phyloP scores from a whole-genome alignment of 2,888 invertebrate species.

The Andrena bicolor region DNA sequence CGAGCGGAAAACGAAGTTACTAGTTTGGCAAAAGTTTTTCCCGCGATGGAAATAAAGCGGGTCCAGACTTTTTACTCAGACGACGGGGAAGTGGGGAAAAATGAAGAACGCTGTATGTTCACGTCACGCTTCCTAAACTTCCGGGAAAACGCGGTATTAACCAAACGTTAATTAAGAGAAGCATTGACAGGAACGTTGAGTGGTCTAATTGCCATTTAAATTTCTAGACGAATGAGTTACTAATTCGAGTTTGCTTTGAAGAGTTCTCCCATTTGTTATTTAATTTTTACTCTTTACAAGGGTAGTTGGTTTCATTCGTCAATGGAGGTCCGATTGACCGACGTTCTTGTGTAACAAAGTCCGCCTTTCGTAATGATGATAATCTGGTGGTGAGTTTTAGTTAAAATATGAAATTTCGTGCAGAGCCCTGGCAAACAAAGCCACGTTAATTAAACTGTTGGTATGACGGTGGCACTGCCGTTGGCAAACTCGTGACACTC shows the following conservation, averaged over 20 bases:
- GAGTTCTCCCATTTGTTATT: background rate
- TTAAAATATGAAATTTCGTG: constrained; percentile 12
- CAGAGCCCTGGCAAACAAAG: background rate
- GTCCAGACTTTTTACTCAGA: constrained; percentile 12
- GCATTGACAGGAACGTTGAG: background rate
- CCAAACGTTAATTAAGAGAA: constrained; percentile 39
- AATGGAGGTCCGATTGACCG: background rate
- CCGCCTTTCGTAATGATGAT: background rate
- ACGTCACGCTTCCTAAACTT: constrained; percentile 40
- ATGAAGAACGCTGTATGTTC: constrained; percentile 20
- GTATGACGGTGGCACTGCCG: constrained; percentile 42
- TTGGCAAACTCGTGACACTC: constrained; percentile 77
- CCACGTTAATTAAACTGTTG: constrained; percentile 44
- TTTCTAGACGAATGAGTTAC: background rate
- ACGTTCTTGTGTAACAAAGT: background rate
- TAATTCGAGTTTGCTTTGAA: background rate
- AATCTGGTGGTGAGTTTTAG: background rate
- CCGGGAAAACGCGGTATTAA: constrained; percentile 32
- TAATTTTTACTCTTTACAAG: background rate
- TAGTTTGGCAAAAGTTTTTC: background rate
- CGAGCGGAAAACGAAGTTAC: background rate
- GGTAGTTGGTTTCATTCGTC: background rate
- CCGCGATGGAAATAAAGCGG: constrained; percentile 21
- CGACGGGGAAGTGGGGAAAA: constrained; percentile 56
- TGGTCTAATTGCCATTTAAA: background rate